A percentile compares a stretch with the other conserved stretches of the same genome.
Evolutionary conservation across 2,797 vertebrate species (phyloP).

Genomic region (Myotis findleyi): DNA sequence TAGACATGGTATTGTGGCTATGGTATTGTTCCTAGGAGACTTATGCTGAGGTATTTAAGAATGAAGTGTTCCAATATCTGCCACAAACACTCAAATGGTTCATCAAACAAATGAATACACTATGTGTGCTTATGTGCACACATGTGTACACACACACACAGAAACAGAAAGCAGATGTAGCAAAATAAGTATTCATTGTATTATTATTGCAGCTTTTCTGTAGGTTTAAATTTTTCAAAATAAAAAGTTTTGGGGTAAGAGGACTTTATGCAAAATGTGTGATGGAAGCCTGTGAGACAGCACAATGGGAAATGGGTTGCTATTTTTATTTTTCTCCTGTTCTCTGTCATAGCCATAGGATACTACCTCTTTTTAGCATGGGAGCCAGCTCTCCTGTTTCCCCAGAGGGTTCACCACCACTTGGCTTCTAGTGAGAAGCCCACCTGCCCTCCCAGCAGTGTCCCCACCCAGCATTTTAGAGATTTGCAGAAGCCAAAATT

Average conservation of each 20-base stretch:
- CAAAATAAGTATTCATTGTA: neutral
- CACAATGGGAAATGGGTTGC: fast-evolving
- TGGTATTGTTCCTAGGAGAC: neutral
- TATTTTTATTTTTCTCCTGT: neutral
- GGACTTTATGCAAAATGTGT: neutral
- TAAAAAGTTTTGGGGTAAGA: neutral
- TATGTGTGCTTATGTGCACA: neutral
- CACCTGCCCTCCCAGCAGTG: neutral
- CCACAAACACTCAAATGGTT: neutral
- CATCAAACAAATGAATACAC: neutral
- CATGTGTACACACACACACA: fast-evolving
- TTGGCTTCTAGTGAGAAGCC: neutral
- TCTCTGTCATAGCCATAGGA: neutral
- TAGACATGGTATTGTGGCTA: neutral
- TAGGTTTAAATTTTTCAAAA: neutral
- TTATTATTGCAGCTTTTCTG: neutral
- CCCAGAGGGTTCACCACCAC: neutral
- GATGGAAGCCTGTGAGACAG: neutral
- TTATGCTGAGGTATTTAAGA: neutral
- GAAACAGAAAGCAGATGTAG: neutral
- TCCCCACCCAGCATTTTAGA: neutral
- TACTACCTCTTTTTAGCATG: neutral
- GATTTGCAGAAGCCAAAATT: neutral
- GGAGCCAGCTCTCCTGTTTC: neutral
- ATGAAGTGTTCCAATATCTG: neutral